Conservation (phyloP, 2,113 vertebrate genomes). For the Poeciliopsis retropinna region DNA sequence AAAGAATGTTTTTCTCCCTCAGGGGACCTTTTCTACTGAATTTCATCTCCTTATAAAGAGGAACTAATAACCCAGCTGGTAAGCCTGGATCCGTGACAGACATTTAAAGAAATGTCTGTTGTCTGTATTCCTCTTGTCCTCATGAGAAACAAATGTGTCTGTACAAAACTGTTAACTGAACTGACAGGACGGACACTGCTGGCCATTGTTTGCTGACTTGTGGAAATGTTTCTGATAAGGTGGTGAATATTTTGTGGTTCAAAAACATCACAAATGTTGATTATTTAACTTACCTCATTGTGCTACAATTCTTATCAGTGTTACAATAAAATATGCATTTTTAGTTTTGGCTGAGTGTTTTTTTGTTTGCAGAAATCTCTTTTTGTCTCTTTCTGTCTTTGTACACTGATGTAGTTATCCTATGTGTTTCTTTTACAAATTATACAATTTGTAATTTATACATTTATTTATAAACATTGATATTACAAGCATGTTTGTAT, state of each 20-base stretch:
- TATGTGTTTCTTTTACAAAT: not conserved
- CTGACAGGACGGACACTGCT: slow-evolving; percentile 30
- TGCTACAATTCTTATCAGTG: slow-evolving; percentile 91
- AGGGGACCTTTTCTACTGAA: slow-evolving; percentile 71
- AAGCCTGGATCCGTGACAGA: slow-evolving; percentile 47
- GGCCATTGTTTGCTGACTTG: slow-evolving; percentile 63
- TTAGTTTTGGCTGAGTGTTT: slow-evolving; percentile 53
- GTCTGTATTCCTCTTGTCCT: slow-evolving; percentile 52
- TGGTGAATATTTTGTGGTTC: slow-evolving; percentile 75
- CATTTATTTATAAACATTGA: too few species aligned
- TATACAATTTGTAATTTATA: too few species aligned
- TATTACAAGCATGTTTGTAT: too few species aligned
- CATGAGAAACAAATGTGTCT: slow-evolving; percentile 56
- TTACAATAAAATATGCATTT: slow-evolving; percentile 92
- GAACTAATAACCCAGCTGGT: slow-evolving; percentile 43
- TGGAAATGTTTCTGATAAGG: slow-evolving; percentile 62
- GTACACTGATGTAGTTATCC: not conserved
- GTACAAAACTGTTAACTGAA: slow-evolving; percentile 66
- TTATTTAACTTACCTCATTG: slow-evolving; percentile 94
- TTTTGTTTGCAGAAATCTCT: not conserved
- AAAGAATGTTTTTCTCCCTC: slow-evolving; percentile 79
- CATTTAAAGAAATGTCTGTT: slow-evolving; percentile 45
- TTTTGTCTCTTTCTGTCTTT: not conserved
- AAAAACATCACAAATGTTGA: slow-evolving; percentile 80
- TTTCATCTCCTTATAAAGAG: slow-evolving; percentile 55